These are phyloP conservation scores for Neodon shergylaensis DNA, from an alignment of 2,113 vertebrate genomes.

Conservation along the genomic window DNA sequence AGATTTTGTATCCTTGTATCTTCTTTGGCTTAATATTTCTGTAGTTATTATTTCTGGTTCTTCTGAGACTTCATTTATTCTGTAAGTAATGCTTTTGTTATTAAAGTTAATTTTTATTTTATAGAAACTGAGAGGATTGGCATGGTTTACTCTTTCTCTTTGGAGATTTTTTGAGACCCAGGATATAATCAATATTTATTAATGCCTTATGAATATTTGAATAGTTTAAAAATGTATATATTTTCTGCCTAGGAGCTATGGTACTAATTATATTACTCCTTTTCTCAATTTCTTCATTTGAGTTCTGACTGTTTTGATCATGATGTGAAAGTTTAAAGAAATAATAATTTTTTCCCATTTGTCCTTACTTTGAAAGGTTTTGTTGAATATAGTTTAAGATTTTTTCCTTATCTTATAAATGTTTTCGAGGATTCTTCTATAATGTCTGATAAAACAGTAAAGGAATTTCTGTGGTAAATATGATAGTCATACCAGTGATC, in stretches of 20 bases:
- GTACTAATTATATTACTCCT: conserved; percentile 49
- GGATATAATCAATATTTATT: conserved; percentile 64
- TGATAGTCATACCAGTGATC: background rate
- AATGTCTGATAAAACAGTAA: background rate
- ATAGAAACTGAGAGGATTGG: conserved; percentile 24
- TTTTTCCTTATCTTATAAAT: background rate
- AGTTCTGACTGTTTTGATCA: conserved; percentile 50
- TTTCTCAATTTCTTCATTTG: conserved; percentile 32
- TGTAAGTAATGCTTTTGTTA: conserved; percentile 34
- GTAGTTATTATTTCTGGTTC: background rate
- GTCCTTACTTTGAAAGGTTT: conserved; percentile 40
- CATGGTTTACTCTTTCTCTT: conserved; percentile 50
- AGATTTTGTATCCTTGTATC: background rate
- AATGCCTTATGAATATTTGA: conserved; percentile 56
- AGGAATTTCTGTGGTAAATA: background rate
- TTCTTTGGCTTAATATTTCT: background rate
- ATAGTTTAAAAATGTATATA: conserved; percentile 43
- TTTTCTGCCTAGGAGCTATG: conserved; percentile 40
- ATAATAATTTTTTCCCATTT: conserved; percentile 23
- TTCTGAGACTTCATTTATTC: background rate
- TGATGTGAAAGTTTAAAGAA: conserved; percentile 5
- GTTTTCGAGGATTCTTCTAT: background rate
- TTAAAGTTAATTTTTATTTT: conserved; percentile 66
- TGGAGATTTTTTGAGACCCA: conserved; percentile 18
- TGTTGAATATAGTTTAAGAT: background rate